Conservation (phyloP, 2,888 invertebrate genomes). For the Yponomeuta cagnagella region DNA sequence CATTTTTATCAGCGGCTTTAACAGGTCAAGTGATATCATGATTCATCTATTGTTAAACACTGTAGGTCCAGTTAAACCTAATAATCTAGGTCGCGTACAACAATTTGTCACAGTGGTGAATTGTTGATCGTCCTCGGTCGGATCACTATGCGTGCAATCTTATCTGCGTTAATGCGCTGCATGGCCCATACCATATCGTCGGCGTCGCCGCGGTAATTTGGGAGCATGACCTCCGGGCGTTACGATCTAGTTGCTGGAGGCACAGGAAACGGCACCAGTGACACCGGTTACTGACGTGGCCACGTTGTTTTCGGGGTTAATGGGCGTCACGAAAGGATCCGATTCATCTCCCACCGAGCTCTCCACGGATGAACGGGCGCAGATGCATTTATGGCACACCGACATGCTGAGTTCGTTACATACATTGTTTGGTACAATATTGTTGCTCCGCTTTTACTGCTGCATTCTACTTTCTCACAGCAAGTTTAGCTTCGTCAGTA, state of each 20-base stretch:
- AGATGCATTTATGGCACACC: neutral
- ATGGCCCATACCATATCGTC: conserved; percentile 26
- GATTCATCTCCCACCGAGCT: conserved; percentile 6
- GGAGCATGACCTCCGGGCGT: conserved; percentile 24
- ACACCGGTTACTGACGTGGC: conserved; percentile 4
- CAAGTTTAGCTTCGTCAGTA: neutral
- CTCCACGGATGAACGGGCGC: neutral
- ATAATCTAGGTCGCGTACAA: conserved; percentile 66
- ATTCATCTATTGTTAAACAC: conserved; percentile 62
- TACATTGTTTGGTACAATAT: conserved; percentile 3
- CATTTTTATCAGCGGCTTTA: conserved; percentile 12
- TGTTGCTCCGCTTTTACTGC: neutral
- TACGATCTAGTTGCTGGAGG: conserved; percentile 26
- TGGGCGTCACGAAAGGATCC: conserved; percentile 21
- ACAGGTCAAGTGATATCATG: conserved; percentile 40
- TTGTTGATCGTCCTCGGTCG: conserved; percentile 67
- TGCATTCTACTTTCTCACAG: neutral
- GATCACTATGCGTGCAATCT: conserved; percentile 51
- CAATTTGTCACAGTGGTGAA: conserved; percentile 68
- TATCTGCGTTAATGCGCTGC: conserved; percentile 39
- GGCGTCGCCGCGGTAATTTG: conserved; percentile 23
- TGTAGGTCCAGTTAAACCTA: conserved; percentile 53
- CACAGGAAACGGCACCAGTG: conserved; percentile 22
- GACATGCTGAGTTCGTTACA: neutral
- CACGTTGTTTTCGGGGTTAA: conserved; percentile 22